A percentile compares a stretch with the other conserved stretches of the same genome.
Conservation (phyloP, 2,797 vertebrate species). For the Calcarius lapponicus region DNA sequence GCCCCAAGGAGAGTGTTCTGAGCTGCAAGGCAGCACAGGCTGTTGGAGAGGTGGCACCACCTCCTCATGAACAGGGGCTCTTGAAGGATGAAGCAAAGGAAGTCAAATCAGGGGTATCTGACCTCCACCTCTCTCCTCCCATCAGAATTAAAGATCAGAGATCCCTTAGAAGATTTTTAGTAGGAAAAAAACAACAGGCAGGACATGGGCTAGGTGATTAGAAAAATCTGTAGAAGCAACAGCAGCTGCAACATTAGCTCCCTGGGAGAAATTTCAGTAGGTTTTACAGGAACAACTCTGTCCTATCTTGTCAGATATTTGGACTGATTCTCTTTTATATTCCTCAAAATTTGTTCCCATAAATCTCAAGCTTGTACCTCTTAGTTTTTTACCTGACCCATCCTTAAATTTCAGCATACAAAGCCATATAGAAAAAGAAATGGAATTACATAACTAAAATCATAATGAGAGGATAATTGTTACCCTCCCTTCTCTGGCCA, state of each 20-base stretch:
- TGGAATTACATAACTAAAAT: neutral
- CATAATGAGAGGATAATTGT: neutral
- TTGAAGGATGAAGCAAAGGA: neutral
- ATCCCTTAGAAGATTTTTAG: neutral
- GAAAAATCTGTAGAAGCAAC: neutral
- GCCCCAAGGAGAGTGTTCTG: fast-evolving
- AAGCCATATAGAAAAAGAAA: neutral
- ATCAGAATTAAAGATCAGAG: neutral
- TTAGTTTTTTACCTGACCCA: neutral
- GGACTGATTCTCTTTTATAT: neutral
- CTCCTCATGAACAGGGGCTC: neutral
- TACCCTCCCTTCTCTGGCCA: neutral
- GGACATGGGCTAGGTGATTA: neutral
- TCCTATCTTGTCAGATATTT: neutral
- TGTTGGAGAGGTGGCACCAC: neutral
- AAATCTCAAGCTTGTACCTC: neutral
- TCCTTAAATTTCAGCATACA: neutral
- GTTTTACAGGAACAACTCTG: neutral
- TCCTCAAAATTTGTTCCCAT: neutral
- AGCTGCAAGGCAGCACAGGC: too few species aligned
- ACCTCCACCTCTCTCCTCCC: neutral
- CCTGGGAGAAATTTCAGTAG: neutral
- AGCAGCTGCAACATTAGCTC: neutral
- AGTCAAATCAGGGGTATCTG: neutral
- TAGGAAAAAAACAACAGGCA: neutral